These are phyloP conservation scores for Ceriagrion tenellum DNA, from an alignment of 2,888 invertebrate genomes.

Conservation along the genomic window DNA sequence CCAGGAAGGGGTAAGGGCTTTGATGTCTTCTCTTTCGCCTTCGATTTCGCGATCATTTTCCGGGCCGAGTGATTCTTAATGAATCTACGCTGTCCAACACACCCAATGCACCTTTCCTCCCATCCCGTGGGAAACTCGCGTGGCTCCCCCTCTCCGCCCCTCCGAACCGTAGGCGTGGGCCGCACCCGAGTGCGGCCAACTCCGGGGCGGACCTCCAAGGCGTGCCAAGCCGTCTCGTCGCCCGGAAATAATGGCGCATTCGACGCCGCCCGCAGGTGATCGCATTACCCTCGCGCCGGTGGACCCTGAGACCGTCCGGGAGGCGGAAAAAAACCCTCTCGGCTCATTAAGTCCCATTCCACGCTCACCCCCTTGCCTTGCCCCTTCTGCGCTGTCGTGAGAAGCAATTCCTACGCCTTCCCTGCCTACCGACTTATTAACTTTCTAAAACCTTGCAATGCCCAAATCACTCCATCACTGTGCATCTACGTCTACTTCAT, in stretches of 20 bases:
- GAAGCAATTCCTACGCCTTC: not conserved
- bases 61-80: not conserved
- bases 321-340: constrained; percentile 13
- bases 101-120: not conserved
- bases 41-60: not conserved
- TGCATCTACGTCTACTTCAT: no score
- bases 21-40: not conserved
- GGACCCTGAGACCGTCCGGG: not conserved
- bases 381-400: not conserved
- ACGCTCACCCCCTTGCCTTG: not conserved
- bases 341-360: not conserved
- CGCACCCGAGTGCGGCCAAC: no score
- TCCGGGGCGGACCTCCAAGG: no score
- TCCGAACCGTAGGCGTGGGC: no score
- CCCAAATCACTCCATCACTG: no score
- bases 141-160: not conserved
- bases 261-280: not conserved
- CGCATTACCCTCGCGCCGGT: not conserved
- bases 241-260: not conserved
- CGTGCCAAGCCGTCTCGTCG: not conserved
- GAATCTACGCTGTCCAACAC: not conserved
- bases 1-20: no score
- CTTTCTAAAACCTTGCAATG: no score
- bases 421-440: not conserved
- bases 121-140: not conserved